Evolutionary conservation across 2,113 vertebrate genomes (phyloP).

Genomic region (Megalops atlanticus): DNA sequence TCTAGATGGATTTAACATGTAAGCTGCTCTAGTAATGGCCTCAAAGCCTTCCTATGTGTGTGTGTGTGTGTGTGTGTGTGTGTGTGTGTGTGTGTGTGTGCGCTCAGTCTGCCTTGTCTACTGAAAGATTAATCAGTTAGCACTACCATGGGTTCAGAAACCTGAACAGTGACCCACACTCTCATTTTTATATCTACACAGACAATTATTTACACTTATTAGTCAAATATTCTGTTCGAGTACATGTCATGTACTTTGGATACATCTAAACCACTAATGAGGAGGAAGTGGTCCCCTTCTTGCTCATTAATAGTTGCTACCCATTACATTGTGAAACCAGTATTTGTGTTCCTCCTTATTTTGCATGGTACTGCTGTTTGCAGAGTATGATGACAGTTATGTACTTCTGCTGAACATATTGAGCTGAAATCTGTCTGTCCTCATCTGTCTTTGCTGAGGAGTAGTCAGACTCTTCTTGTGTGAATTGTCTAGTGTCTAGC

Average conservation of each 20-base stretch:
- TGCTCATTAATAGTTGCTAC: slow-evolving; percentile 13
- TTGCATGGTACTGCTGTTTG: not conserved
- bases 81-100: no score
- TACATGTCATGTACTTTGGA: slow-evolving; percentile 37
- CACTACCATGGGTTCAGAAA: slow-evolving; percentile 1
- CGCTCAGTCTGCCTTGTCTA: not conserved
- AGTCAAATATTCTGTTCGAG: slow-evolving; percentile 31
- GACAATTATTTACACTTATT: not conserved
- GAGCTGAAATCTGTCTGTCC: not conserved
- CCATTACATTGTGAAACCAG: slow-evolving; percentile 29
- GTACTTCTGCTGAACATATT: not conserved
- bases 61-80: no score
- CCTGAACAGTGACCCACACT: slow-evolving; percentile 29
- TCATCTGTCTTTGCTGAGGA: no score
- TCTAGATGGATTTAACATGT: slow-evolving; percentile 24
- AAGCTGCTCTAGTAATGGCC: not conserved
- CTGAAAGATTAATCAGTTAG: slow-evolving; percentile 24
- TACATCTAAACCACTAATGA: slow-evolving; percentile 32
- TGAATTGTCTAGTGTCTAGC: not conserved
- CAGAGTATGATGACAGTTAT: not conserved
- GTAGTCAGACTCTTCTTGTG: not conserved
- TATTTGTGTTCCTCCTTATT: slow-evolving; percentile 19
- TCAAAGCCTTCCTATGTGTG: no score
- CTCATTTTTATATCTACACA: slow-evolving; percentile 28
- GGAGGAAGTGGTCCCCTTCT: slow-evolving; percentile 26